Percentiles rank a stretch among this genome's conserved stretches.
phyloP scores from a whole-genome alignment of 2,888 invertebrate species.

The Parnassius mnemosyne region DNA sequence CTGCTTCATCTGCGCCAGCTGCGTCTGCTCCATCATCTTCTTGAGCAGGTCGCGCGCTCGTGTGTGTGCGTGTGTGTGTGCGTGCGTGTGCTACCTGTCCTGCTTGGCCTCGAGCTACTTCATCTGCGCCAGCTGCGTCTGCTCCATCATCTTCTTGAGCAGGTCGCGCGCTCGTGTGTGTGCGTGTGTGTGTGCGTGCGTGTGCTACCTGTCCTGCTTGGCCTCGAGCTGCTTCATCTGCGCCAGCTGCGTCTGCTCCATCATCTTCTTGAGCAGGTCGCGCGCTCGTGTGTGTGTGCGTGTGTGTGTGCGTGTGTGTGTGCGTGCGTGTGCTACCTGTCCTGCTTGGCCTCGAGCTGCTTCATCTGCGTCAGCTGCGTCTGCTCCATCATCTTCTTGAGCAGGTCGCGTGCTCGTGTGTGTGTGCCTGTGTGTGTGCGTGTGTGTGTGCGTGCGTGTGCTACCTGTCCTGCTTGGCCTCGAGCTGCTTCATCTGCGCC shows the following conservation, averaged over 20 bases:
- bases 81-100: background rate
- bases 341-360: constrained; percentile 93
- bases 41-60: constrained; percentile 87
- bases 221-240: constrained; percentile 95
- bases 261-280: constrained; percentile 86
- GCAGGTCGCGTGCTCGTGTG: constrained; percentile 87
- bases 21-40: constrained; percentile 90
- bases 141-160: background rate
- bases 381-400: constrained; percentile 88
- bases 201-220: constrained; percentile 82
- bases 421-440: too few relatives aligned
- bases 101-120: background rate
- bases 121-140: background rate
- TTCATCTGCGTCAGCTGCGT: constrained; percentile 93
- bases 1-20: constrained; percentile 92
- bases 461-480: too few relatives aligned
- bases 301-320: too few relatives aligned
- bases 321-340: constrained; percentile 75
- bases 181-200: background rate
- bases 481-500: too few relatives aligned
- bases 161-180: background rate
- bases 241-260: constrained; percentile 89
- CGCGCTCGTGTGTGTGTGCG: too few relatives aligned
- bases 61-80: background rate
- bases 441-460: too few relatives aligned